Evolutionary conservation across 2,797 vertebrate genomes (phyloP), one percentile per base, ranked within the genome.

Genomic region (Antennarius maculatus): DNA sequence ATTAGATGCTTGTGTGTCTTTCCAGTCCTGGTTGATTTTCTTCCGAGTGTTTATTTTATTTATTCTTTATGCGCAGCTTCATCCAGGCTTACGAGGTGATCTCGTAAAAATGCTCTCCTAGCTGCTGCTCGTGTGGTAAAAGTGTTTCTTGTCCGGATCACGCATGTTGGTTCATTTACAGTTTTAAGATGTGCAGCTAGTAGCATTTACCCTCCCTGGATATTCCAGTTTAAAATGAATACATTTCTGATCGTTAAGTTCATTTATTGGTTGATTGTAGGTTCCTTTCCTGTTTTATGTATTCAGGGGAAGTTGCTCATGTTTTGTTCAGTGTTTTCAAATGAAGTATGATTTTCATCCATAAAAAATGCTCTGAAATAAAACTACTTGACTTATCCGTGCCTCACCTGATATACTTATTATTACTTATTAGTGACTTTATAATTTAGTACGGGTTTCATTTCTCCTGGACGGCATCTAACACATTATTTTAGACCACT

Each of bases 151-250:
- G 76, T 87, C 78, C 54, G 28, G 42, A 71, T 86, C 76, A 27
- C 43, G 91, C 91, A 91, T 91, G 90, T 88, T 68, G 80, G 82
- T 87, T 81, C 71, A 74, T 82, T 88, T 74, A 52, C 52, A 54
- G 76, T 87, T 9, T 81, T 68, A 65, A 66, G 65, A 69, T 70
- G 87, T 88, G 81, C 85, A 83, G 88, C 84, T 86, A 82, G 82
- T 86, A 87, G 88, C 82, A 72, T 80, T 67, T 28, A 41, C 70
- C 75, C 72, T 76, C 53, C 65, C 55, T 79, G 47, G 42, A 78
- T 78, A 79, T 77, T 78, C 74, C 74, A 64, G 46, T 77, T 80
- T 60, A 17, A 59, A 75, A 66, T 48, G 55, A 67, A 72, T 57
- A 68, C 62, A 31, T 46, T 61, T 82, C 54, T 74, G 67, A 83